A percentile compares a stretch with the other conserved stretches of the same genome.
phyloP scores from a whole-genome alignment of 1,140 invertebrate genomes.

The Drosophila lowei region DNA sequence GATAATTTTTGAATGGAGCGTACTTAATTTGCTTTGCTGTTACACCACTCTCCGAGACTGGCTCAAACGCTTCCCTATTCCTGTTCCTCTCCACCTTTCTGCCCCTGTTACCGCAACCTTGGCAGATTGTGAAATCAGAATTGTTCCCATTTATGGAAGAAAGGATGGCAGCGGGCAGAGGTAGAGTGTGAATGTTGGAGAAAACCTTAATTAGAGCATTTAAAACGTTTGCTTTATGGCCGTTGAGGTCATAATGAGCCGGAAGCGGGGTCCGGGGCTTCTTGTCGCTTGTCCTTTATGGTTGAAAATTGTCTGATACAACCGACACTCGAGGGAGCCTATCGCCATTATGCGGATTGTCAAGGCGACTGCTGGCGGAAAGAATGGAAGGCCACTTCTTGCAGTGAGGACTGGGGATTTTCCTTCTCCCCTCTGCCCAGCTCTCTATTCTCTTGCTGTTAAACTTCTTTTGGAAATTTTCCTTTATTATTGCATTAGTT shows the following conservation, averaged over 20 bases:
- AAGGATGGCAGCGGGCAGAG: not conserved
- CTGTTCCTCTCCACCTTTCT: no score
- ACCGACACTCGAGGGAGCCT: not conserved
- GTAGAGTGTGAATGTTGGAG: no score
- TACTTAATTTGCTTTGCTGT: no score
- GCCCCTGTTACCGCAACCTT: no score
- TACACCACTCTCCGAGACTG: no score
- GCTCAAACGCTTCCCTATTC: no score
- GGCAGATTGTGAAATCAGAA: conserved; percentile 30
- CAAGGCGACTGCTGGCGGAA: conserved; percentile 9
- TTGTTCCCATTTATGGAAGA: conserved; percentile 20
- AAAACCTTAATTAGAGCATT: conserved; percentile 61
- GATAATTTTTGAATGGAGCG: no score
- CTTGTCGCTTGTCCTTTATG: conserved; percentile 29
- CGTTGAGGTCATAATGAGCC: conserved; percentile 23
- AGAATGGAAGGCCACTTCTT: conserved; percentile 26
- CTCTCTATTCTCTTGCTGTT: conserved; percentile 17
- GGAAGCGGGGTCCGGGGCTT: conserved; percentile 4
- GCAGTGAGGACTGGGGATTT: not conserved
- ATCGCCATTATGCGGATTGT: not conserved
- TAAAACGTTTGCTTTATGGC: conserved; percentile 64
- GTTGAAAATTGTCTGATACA: conserved; percentile 18
- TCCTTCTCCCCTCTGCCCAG: no score
- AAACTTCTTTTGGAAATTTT: conserved; percentile 41
- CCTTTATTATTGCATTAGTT: conserved; percentile 69